Base-by-base conservation (phyloP, 2,888 invertebrate species). In the Acrocyrtus sp. region DNA sequence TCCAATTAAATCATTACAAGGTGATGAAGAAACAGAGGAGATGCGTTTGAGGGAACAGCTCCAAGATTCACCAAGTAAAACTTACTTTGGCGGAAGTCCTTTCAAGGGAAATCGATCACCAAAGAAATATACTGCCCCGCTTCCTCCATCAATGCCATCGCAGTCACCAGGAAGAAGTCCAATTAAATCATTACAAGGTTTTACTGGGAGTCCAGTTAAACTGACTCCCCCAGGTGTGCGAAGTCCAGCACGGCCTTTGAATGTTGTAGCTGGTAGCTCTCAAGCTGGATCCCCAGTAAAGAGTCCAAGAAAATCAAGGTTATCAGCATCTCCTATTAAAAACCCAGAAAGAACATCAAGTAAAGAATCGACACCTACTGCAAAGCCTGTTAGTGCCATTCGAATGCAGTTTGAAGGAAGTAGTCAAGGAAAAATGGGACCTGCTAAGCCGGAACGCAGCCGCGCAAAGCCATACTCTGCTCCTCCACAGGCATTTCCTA, bases 351-450 rank as follows among this genome's bases (percentile, higher is more conserved):
- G n/a, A n/a, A n/a, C n/a, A n/a, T n/a, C n/a, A n/a, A 68, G 60
- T 41, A 57, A 70, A n/a, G 75, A 68, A 39, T 72, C 67, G 21
- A 70, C 74, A 6, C 66, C 74, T 2, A 21, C 72, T 21, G 57
- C 58, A 27, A 79, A 79, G 24, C 74, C 74, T 22, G 67, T 75
- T 1, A 72, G 75, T 48, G 61, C 70, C 0, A 72, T 76, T 17
- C 21, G 74, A 45, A 74, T 74, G 61, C 62, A 73, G 41, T 76
- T 78, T 48, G 78, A 75, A 68, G 47, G 10, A 41, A 60, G 47
- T 53, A 22, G 5, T 22, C 48, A 41, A 5, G 19, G 24, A 3
- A 41, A 50, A 3, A 1, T 12, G 12, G 62, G 54, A 8, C 61
- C 62, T 17, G 39, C 54, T 15, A 69, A 69, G 22, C 61, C 69